Evolutionary conservation across 2,797 vertebrate species (phyloP).

Genomic region (Enteromius unitaeniatus): DNA sequence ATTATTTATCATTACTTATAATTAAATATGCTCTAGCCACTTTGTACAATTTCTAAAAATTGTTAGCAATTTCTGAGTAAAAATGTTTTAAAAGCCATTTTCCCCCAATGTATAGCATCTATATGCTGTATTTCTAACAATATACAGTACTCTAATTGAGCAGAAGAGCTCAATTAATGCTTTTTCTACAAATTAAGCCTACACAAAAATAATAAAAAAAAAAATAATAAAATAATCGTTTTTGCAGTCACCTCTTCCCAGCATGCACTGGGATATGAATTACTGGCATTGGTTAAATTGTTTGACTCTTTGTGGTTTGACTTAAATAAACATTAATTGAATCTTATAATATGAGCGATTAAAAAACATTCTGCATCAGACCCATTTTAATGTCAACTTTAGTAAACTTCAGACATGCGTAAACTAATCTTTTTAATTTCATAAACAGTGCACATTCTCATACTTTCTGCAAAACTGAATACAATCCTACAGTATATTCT

Average conservation of each 20-base stretch:
- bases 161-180: neutral
- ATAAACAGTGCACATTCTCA: slow-evolving; percentile 21
- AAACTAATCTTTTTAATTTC: neutral
- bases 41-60: neutral
- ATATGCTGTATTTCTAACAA: neutral
- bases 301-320: neutral
- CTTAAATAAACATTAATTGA: neutral
- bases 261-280: neutral
- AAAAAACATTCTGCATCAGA: neutral
- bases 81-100: neutral
- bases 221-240: too few relatives aligned
- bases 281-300: neutral
- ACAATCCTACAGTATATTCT: slow-evolving; percentile 50
- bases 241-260: neutral
- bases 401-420: neutral
- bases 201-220: neutral
- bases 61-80: neutral
- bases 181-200: neutral
- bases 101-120: neutral
- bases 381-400: neutral
- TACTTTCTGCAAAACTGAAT: slow-evolving; percentile 62
- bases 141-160: neutral
- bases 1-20: neutral
- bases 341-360: neutral
- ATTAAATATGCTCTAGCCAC: neutral